Percentiles rank a stretch among this genome's conserved stretches.
phyloP scores from a whole-genome alignment of 2,888 invertebrate species.

The Abrostola triplasia region DNA sequence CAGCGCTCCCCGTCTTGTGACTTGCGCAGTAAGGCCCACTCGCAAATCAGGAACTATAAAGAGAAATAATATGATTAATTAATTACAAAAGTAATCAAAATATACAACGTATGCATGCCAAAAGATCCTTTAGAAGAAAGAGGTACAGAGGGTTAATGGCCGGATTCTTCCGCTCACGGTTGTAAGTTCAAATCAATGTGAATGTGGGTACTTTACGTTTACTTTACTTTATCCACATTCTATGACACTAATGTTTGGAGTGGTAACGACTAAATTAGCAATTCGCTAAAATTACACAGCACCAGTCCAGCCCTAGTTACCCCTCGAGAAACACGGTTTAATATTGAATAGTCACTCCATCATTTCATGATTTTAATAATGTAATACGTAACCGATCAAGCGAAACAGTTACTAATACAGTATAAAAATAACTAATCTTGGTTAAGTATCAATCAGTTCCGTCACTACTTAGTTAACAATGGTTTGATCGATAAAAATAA shows the following conservation, averaged over 20 bases:
- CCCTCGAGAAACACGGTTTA: too few relatives aligned
- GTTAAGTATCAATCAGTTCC: slow-evolving; percentile 3
- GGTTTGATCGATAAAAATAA: slow-evolving; percentile 24
- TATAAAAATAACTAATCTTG: slow-evolving; percentile 31
- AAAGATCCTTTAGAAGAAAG: too few relatives aligned
- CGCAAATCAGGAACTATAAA: slow-evolving; percentile 77
- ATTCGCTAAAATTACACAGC: too few relatives aligned
- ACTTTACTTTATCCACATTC: too few relatives aligned
- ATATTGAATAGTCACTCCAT: neutral
- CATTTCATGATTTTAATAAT: slow-evolving; percentile 10
- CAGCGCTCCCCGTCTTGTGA: slow-evolving; percentile 77
- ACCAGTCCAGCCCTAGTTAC: too few relatives aligned
- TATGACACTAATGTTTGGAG: too few relatives aligned
- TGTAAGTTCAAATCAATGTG: too few relatives aligned
- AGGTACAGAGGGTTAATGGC: too few relatives aligned
- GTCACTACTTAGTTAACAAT: slow-evolving; percentile 5
- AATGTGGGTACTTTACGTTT: too few relatives aligned
- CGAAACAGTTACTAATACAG: slow-evolving; percentile 15
- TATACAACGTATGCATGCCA: neutral
- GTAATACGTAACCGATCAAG: slow-evolving; percentile 6
- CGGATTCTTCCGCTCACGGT: too few relatives aligned
- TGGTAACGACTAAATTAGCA: too few relatives aligned
- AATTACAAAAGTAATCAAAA: neutral
- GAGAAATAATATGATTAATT: neutral
- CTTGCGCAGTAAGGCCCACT: slow-evolving; percentile 75